phyloP scores from a whole-genome alignment of 2,888 invertebrate species.

The Cinara cedri region DNA sequence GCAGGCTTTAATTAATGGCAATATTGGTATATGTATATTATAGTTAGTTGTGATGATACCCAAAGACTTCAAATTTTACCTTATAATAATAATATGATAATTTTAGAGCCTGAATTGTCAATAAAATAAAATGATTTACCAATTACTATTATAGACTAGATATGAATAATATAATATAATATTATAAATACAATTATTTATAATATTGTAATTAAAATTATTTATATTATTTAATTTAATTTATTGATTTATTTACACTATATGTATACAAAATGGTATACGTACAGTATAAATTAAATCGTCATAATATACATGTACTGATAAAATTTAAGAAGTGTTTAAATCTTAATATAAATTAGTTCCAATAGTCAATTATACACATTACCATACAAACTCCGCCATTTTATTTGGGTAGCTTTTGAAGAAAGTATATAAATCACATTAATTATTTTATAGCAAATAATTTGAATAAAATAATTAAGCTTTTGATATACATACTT shows the following conservation, averaged over 20 bases:
- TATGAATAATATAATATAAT: neutral
- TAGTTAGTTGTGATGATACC: constrained; percentile 5
- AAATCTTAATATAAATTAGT: neutral
- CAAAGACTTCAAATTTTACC: constrained; percentile 5
- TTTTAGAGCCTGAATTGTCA: constrained; percentile 30
- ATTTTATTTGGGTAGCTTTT: neutral
- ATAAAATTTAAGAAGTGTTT: neutral
- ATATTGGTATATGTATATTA: constrained; percentile 35
- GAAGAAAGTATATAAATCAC: constrained; percentile 33
- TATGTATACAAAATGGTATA: no score
- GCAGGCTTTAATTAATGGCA: constrained; percentile 22
- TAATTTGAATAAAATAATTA: neutral
- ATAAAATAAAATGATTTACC: neutral
- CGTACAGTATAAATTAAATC: no score
- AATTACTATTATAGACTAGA: neutral
- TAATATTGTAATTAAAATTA: neutral
- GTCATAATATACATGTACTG: neutral
- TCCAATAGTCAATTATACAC: constrained; percentile 26
- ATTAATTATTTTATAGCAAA: neutral
- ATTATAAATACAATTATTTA: neutral
- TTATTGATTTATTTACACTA: no score
- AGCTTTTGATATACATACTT: constrained; percentile 38
- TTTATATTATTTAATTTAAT: neutral
- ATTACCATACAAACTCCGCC: neutral
- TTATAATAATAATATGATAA: neutral